A percentile compares a stretch with the other conserved stretches of the same genome.
These are phyloP conservation scores for Cremastinae sp. DNA, from an alignment of 2,888 invertebrate genomes.

Conservation along the genomic window DNA sequence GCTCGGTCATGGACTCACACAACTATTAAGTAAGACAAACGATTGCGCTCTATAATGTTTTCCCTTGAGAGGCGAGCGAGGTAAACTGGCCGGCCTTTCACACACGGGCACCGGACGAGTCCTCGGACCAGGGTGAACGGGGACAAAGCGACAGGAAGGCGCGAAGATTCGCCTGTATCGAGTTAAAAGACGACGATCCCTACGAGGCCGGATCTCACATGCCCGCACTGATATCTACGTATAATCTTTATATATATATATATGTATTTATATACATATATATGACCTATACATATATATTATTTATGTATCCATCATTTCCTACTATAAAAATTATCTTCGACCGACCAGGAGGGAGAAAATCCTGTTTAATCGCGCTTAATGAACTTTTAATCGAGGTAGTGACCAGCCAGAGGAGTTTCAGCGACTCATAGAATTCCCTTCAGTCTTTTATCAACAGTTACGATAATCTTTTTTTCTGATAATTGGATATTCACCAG, in stretches of 20 bases:
- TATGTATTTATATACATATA: too few species aligned
- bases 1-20: slow-evolving; percentile 42
- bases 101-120: slow-evolving; percentile 24
- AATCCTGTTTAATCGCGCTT: slow-evolving; percentile 5
- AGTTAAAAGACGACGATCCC: slow-evolving; percentile 21
- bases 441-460: too few species aligned
- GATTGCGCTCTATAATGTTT: slow-evolving; percentile 73
- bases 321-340: slow-evolving; percentile 16
- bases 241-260: not conserved
- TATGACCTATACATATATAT: not conserved
- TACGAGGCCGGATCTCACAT: slow-evolving; percentile 12
- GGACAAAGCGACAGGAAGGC: not conserved
- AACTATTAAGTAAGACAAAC: slow-evolving; percentile 76
- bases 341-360: not conserved
- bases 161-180: slow-evolving; percentile 7
- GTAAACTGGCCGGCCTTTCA: slow-evolving; percentile 31
- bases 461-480: too few species aligned
- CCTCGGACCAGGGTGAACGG: not conserved
- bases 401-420: not conserved
- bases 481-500: too few species aligned
- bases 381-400: slow-evolving; percentile 9
- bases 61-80: slow-evolving; percentile 60
- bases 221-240: too few species aligned
- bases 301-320: not conserved
- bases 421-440: too few species aligned